Conservation (phyloP, 2,113 vertebrate genomes). For the Calyptomena viridis region DNA sequence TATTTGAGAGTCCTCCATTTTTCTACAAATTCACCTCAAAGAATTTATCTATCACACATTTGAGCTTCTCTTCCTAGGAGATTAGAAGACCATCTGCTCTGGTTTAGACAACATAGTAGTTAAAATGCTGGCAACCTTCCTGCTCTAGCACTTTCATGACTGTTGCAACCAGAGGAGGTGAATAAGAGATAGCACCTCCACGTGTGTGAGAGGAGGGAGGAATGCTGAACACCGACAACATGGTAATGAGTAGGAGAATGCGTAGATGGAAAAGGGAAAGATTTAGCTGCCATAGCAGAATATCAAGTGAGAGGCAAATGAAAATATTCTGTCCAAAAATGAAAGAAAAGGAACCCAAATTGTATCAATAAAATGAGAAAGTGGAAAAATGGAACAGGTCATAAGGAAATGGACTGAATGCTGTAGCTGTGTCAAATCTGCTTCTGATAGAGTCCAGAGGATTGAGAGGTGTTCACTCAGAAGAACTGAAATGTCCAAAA, state of each 20-base stretch:
- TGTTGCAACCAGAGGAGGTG: slow-evolving; percentile 20
- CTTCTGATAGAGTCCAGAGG: not conserved
- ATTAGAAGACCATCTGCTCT: slow-evolving; percentile 51
- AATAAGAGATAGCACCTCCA: slow-evolving; percentile 40
- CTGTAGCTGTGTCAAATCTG: not conserved
- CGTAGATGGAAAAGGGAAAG: not conserved
- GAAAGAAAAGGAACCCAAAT: not conserved
- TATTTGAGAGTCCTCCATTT: not conserved
- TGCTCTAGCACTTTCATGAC: slow-evolving; percentile 3
- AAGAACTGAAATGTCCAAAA: not conserved
- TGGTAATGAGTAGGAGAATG: slow-evolving; percentile 39
- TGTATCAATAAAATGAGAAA: not conserved
- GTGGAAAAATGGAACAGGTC: not conserved
- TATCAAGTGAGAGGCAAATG: not conserved
- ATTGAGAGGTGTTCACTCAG: not conserved
- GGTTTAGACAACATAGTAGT: slow-evolving; percentile 56
- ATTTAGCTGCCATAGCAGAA: not conserved
- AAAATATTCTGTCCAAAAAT: not conserved
- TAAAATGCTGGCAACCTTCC: slow-evolving; percentile 44
- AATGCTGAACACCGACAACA: not conserved
- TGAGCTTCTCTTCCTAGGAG: slow-evolving; percentile 1
- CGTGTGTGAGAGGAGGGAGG: slow-evolving; percentile 18
- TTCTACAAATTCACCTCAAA: not conserved
- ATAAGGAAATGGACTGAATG: not conserved
- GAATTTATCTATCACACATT: not conserved